Evolutionary conservation across 2,797 vertebrate species (phyloP), one percentile per base, ranked within the genome.

Genomic region (Atherinosoma microstoma): DNA sequence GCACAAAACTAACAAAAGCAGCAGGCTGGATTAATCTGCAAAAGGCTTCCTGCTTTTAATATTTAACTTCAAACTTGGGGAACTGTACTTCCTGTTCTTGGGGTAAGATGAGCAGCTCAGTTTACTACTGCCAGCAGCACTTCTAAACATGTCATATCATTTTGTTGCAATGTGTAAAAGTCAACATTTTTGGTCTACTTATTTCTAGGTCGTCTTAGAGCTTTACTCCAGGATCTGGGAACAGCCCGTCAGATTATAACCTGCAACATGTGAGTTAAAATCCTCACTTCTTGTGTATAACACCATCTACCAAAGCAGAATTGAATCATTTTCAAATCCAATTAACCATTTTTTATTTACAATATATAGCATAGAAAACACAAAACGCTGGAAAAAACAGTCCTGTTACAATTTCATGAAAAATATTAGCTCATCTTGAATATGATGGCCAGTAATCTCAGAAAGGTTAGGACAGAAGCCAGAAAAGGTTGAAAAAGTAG

Each of bases 161-260:
- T 66, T 71, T 47, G 67, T 32, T 42, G 24, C n/a, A 58, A 68
- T 64, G 24, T 53, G 53, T 58, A 27, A 61, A 64, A 68, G 58
- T 29, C 27, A 12, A 10, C 2, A 30, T 40, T 38, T 63, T 58
- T 27, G 18, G 57, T 73, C 18, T 0, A 27, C 36, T 27, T 30
- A 69, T 67, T 74, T 54, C 13, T 58, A 30, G 30, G 38, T 24
- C 30, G 13, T 36, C 16, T 11, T 24, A 2, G 40, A 47, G 49
- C 53, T 34, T 60, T 22, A 70, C 24, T 64, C 18, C 56, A 60
- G 36, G 27, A 58, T 51, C 58, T 62, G 0, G 32, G 47, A 47
- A 42, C 2, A 63, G 16, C 7, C 8, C 9, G 9, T 15, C 22
- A 24, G 13, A 16, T 22, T 24, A 22, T 6, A 16, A 27, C 27